Evolutionary conservation across 2,888 invertebrate genomes (phyloP), one percentile per base, ranked within the genome.

Genomic region (Lasioglossum pauxillum): DNA sequence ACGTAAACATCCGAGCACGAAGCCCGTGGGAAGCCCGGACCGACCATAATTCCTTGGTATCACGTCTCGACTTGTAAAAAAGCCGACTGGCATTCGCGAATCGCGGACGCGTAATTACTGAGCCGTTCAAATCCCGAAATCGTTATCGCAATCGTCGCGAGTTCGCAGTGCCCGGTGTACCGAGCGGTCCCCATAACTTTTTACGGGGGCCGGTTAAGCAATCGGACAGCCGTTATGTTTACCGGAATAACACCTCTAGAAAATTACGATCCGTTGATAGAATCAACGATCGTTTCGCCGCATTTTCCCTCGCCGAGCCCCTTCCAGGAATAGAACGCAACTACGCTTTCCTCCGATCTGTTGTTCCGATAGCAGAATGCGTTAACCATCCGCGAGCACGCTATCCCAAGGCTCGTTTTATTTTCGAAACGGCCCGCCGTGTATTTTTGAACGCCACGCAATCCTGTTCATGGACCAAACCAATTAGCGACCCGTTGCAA

Each of bases 361-460:
- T 90, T 82, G 80, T 83, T 69, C 82, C 86, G 91, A 90, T 91
- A 88, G 35, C 80, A 27, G 84, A 80, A 86, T 90, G 89, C 91
- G 92, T 92, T 91, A 91, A 92, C 89, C 92, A 92, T 91, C 87
- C 82, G 88, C 89, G 89, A 88, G 86, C 92, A 92, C 91, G 92
- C 91, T 76, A 92, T 81, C 87, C 87, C 84, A 57, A 64, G 57
- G 49, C 38, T 38, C 60, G 60, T 41, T 69, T 75, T 80, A 75
- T 82, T 88, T 87, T 31, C 77, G 86, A 80, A 67, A 74, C 27
- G 5, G 38, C 41, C 35, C 19, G 27, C 27, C 57, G 57, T 57
- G 12, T 72, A 85, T 87, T 88, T 86, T 84, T 86, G 82, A 73
- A 16, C 67, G 38, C 46, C 41, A 23, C 10, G 49, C 27, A 49